Evolutionary conservation across 1,140 invertebrate genomes (phyloP).

Genomic region (Bilobella aurantiaca): DNA sequence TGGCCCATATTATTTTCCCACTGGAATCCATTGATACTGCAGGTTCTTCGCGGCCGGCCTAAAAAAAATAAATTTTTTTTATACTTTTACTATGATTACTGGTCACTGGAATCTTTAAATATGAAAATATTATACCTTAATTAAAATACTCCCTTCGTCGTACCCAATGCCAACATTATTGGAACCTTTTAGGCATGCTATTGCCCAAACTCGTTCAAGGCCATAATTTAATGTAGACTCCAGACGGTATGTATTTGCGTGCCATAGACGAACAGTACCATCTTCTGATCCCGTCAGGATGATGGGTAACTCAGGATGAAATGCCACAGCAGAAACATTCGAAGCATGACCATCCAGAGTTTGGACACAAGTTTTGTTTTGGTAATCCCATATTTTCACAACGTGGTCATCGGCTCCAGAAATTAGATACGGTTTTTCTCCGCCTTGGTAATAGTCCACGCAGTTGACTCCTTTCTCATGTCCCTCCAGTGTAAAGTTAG

Average conservation of each 20-base stretch:
- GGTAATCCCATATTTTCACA: constrained; percentile 99
- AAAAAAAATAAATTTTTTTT: constrained; percentile 20
- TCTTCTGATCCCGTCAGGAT: constrained; percentile 96
- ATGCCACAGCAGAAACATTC: constrained; percentile 84
- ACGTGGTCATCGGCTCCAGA: constrained; percentile 95
- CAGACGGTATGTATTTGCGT: constrained; percentile 90
- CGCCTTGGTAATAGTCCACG: constrained; percentile 98
- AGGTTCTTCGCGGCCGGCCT: constrained; percentile 91
- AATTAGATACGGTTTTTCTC: constrained; percentile 98
- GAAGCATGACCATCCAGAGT: constrained; percentile 94
- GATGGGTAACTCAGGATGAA: constrained; percentile 96
- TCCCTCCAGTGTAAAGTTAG: constrained; percentile 97
- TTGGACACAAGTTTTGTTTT: constrained; percentile 99
- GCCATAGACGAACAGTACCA: constrained; percentile 92
- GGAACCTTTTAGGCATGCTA: constrained; percentile 85
- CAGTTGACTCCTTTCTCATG: constrained; percentile 99
- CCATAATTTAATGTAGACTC: constrained; percentile 97
- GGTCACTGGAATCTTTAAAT: no score
- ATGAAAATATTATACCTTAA: no score
- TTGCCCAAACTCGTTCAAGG: constrained; percentile 95
- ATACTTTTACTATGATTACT: no score
- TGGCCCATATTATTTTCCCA: constrained; percentile 93
- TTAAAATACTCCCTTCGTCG: constrained; percentile 95
- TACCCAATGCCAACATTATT: constrained; percentile 97
- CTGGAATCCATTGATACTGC: constrained; percentile 98